Evolutionary conservation across 2,797 vertebrate species (phyloP).

Genomic region (Sandelia bainsii): DNA sequence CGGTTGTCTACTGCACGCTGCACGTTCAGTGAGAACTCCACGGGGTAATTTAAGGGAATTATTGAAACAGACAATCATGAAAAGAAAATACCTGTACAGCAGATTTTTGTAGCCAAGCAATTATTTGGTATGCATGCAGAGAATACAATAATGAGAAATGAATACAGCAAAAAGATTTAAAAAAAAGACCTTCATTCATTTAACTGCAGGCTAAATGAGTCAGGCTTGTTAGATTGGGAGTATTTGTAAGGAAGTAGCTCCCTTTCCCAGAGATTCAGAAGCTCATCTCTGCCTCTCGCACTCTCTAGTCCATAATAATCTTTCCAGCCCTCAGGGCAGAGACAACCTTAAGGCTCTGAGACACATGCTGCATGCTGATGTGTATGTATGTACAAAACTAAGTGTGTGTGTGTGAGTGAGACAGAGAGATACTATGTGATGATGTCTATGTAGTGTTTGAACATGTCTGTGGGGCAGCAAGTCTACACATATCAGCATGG

Average conservation of each 20-base stretch:
- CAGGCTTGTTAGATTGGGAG: conserved; percentile 33
- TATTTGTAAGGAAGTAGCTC: conserved; percentile 35
- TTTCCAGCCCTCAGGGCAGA: conserved; percentile 48
- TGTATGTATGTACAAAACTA: not conserved
- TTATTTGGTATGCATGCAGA: conserved; percentile 31
- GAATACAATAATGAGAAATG: conserved; percentile 40
- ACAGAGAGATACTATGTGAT: too few relatives aligned
- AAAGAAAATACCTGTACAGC: conserved; percentile 40
- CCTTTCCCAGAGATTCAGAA: conserved; percentile 38
- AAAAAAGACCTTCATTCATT: conserved; percentile 47
- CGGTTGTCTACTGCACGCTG: not conserved
- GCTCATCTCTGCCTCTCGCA: conserved; percentile 29
- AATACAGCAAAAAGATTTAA: conserved; percentile 26
- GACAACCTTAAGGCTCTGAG: conserved; percentile 56
- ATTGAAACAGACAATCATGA: conserved; percentile 26
- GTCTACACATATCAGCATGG: not conserved
- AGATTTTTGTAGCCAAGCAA: conserved; percentile 35
- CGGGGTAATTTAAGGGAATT: conserved; percentile 10
- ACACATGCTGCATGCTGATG: conserved; percentile 46
- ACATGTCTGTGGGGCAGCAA: not conserved
- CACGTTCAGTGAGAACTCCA: not conserved
- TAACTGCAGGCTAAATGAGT: conserved; percentile 51
- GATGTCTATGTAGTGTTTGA: not conserved
- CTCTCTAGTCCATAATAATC: conserved; percentile 56
- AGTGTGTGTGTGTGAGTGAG: conserved; percentile 3